Base-by-base conservation (phyloP, 2,113 vertebrate genomes). In the Lepisosteus oculatus region DNA sequence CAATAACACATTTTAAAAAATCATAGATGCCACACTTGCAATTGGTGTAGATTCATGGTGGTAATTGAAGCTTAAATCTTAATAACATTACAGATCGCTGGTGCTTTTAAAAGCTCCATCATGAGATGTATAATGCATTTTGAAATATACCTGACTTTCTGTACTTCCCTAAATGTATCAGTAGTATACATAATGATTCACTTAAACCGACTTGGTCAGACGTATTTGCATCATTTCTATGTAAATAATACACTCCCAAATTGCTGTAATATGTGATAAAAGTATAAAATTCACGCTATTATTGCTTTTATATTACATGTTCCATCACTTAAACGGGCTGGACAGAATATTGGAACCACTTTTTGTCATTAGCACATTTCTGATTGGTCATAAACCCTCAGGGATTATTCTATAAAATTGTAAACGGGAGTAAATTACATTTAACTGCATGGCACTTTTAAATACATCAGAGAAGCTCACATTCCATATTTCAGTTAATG, bases 91-190 rank as follows among this genome's bases (percentile, higher is more conserved):
- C 89, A 90, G 88, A 91, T 81, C 83, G 89, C 85, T 90, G 82
- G 90, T 88, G 93, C 92, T 94, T 94, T 95, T 96, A 94, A 94
- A 93, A 88, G 86, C 89, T 90, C 91, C 88, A 92, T 94, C 91
- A 94, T 90, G 90, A 76, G 83, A 80, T 87, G 84, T 83, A 87
- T 93, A 94, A 93, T 94, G 89, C 92, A 87, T 90, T 93, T 86
- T 88, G 86, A 91, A 89, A 89, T 85, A 84, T 88, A 87, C 88
- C 89, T 86, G 86, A 84, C 84, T 80, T 79, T 82, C 82, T 79
- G 74, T 79, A 84, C 89, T 90, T 91, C 90, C 87, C 91, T 93
- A 92, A 91, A 90, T 85, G 91, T 91, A 92, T 87, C 82, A 84
- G 89, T 86, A 78, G 86, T 84, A 87, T 89, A 87, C 84, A 82